Evolutionary conservation across 2,113 vertebrate genomes (phyloP).

Genomic region (Cranoglanis bouderius): DNA sequence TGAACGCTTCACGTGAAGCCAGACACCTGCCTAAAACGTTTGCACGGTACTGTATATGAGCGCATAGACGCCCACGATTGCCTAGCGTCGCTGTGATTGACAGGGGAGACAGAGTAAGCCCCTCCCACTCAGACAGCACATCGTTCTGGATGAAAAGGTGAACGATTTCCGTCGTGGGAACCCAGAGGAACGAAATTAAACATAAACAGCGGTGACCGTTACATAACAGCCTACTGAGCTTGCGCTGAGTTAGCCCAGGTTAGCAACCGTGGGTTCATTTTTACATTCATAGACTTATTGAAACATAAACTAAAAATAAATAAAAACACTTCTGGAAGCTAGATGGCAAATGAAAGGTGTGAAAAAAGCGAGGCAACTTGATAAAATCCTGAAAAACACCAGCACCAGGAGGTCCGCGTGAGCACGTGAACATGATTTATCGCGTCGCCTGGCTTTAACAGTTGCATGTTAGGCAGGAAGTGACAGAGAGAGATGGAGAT

Average conservation of each 20-base stretch:
- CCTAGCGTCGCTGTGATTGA: background rate
- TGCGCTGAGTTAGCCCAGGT: too few relatives aligned
- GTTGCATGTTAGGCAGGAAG: background rate
- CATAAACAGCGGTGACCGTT: too few relatives aligned
- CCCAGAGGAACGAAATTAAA: too few relatives aligned
- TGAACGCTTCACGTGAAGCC: background rate
- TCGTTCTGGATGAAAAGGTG: too few relatives aligned
- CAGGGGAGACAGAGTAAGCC: background rate
- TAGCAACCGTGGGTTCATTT: background rate
- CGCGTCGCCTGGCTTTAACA: slow-evolving; percentile 1
- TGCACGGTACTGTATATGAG: too few relatives aligned
- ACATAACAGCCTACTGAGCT: background rate
- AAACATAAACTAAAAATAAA: background rate
- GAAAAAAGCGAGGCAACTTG: background rate
- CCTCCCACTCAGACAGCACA: background rate
- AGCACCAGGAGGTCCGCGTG: slow-evolving; percentile 17
- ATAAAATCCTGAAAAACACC: slow-evolving; percentile 23
- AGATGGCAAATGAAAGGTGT: background rate
- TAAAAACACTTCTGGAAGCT: background rate
- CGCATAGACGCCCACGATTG: background rate
- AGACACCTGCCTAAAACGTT: too few relatives aligned
- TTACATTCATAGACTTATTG: background rate
- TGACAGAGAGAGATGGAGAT: background rate
- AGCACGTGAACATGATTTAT: slow-evolving; percentile 30
- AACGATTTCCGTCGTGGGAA: too few relatives aligned